These are phyloP conservation scores for Pogonus chalceus DNA, from an alignment of 1,140 invertebrate genomes.

Conservation along the genomic window DNA sequence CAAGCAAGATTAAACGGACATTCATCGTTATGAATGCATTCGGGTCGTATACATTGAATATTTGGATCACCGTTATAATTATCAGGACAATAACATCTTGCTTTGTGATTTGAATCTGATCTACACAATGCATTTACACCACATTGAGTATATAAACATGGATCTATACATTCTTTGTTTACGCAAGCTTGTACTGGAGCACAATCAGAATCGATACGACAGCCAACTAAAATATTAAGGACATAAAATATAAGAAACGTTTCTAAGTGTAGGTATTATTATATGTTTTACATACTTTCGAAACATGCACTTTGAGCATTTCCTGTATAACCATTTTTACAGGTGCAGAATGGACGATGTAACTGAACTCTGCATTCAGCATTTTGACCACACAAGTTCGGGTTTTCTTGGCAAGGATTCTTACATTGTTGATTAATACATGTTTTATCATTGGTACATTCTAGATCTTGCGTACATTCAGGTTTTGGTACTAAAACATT, in stretches of 20 bases:
- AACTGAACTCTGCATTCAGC: constrained; percentile 70
- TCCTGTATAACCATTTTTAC: constrained; percentile 72
- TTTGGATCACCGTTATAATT: constrained; percentile 66
- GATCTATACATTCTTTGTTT: constrained; percentile 71
- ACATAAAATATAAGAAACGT: background rate
- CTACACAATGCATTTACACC: constrained; percentile 71
- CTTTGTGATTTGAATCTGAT: constrained; percentile 58
- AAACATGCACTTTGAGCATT: constrained; percentile 71
- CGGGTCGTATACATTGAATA: constrained; percentile 61
- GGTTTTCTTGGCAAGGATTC: constrained; percentile 58
- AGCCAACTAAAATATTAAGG: constrained; percentile 56
- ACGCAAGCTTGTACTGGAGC: constrained; percentile 71
- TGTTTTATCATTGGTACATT: constrained; percentile 76
- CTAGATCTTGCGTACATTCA: constrained; percentile 66
- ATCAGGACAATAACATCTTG: constrained; percentile 68
- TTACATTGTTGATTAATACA: constrained; percentile 69
- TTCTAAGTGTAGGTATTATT: background rate
- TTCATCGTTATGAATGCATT: constrained; percentile 62
- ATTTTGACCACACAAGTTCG: constrained; percentile 65
- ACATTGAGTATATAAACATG: constrained; percentile 69
- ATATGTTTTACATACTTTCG: constrained; percentile 45
- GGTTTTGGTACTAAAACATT: constrained; percentile 45
- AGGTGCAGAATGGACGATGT: constrained; percentile 75
- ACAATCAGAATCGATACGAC: constrained; percentile 76
- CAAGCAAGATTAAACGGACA: constrained; percentile 68